Conservation (phyloP, 2,113 vertebrate species). For the Neolamprologus kungweensis region DNA sequence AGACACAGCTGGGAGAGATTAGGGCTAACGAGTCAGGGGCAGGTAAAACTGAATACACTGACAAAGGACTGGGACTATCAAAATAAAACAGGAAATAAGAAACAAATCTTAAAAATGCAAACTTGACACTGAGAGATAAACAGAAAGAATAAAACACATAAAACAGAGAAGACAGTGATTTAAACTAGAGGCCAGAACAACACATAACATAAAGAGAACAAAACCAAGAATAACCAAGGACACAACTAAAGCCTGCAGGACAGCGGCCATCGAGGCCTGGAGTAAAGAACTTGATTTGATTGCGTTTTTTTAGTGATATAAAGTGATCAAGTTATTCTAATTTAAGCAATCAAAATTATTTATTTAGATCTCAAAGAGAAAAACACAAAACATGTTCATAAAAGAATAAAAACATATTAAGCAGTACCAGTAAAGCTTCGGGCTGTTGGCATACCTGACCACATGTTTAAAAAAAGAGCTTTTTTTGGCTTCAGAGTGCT, state of each 20-base stretch:
- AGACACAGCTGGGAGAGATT: background rate
- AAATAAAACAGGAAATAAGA: background rate
- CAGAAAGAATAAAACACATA: background rate
- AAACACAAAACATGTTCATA: background rate
- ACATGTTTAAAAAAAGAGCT: background rate
- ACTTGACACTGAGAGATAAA: background rate
- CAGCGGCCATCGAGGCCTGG: background rate
- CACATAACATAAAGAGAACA: background rate
- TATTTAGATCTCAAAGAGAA: background rate
- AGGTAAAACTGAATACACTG: background rate
- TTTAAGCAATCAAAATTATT: background rate
- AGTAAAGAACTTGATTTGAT: background rate
- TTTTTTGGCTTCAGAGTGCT: background rate
- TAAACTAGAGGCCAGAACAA: background rate
- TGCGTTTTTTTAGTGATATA: fast-evolving
- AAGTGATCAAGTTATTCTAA: background rate
- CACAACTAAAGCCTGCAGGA: background rate
- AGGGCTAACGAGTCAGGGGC: background rate
- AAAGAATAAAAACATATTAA: background rate
- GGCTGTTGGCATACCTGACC: background rate
- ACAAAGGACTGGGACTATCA: background rate
- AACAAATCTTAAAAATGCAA: background rate
- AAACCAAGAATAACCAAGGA: background rate
- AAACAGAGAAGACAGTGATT: background rate
- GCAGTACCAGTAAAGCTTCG: background rate